Base-by-base conservation (phyloP, 2,113 vertebrate genomes). In the Ceyx cyanopectus region DNA sequence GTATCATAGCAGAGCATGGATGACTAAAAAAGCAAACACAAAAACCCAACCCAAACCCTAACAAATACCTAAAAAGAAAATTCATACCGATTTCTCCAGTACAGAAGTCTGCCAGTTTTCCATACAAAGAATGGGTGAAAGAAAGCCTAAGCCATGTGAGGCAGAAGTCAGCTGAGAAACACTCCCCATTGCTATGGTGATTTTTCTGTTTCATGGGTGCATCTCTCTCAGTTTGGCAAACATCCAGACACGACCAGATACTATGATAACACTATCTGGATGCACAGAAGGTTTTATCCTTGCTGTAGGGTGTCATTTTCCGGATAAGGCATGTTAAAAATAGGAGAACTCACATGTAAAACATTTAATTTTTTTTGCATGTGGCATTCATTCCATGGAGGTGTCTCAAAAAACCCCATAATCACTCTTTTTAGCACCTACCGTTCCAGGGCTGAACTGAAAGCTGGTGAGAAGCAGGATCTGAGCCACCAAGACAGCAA, bases 401-500 rank as follows among this genome's bases (percentile, higher is more conserved):
- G 4, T 45, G 46, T 26, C 51, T 54, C 14, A 1, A 30, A 58
- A 32, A 63, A 68, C 22, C 6, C 0, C 14, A 17, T n/a, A 30
- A 4, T 27, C 14, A 2, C 17, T 8, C 9, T 24, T 53, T n/a
- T 22, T 32, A 32, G 26, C 10, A 66, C 98, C 96, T 93, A 99
- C 99, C 3, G 98, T 99, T 70, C 98, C 98, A 0, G 98, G 98
- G 40, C 98, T 97, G 34, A 99, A 98, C 74, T 97, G 97, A 93
- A 99, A 98, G 83, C 99, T 99, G 97, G 98, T 93, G 51, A 99
- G 98, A 81, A 99, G 98, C 79, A 99, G 96, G 56, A 99, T 98
- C 97, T 99, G 98, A 19, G 98, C 99, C 96, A 99, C 98, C 84
- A 99, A 97, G 81, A 99, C 98, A 12, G 99, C 98, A 1, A 98